Evolutionary conservation across 1,140 invertebrate genomes (phyloP).

Genomic region (Rhagoletis zephyria): DNA sequence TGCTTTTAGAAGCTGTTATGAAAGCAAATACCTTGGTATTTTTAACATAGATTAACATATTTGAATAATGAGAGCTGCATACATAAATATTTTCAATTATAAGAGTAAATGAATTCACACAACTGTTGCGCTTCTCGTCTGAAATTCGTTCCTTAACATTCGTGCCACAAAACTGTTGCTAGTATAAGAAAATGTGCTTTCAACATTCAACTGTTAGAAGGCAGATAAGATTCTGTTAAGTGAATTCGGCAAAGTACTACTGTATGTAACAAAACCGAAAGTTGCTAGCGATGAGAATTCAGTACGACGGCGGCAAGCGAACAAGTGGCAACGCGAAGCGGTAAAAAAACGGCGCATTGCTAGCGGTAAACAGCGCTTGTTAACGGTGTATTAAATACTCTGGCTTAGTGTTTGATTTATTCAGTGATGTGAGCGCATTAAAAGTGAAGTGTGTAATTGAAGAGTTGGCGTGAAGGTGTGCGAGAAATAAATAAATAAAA

Average conservation of each 20-base stretch:
- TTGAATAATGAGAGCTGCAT: no score
- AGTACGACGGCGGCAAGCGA: slow-evolving; percentile 39
- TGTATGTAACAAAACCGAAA: slow-evolving; percentile 16
- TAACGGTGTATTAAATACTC: not conserved
- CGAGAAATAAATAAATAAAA: not conserved
- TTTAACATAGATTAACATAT: no score
- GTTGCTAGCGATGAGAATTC: not conserved
- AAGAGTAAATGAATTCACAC: not conserved
- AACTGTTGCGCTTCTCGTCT: not conserved
- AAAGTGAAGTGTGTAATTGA: not conserved
- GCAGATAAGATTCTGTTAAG: not conserved
- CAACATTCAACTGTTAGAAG: not conserved
- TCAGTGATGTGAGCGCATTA: not conserved
- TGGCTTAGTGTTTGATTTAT: not conserved
- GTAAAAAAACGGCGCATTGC: not conserved
- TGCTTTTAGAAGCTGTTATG: no score
- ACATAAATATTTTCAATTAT: no score
- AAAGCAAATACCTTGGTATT: not conserved
- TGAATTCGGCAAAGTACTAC: not conserved
- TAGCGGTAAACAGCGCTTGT: not conserved
- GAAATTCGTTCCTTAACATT: not conserved
- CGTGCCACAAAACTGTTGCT: not conserved
- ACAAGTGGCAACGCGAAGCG: slow-evolving; percentile 18
- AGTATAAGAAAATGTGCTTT: not conserved
- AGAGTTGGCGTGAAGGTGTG: not conserved